Evolutionary conservation across 2,888 invertebrate genomes (phyloP).

Genomic region (Carterocephalus palaemon): DNA sequence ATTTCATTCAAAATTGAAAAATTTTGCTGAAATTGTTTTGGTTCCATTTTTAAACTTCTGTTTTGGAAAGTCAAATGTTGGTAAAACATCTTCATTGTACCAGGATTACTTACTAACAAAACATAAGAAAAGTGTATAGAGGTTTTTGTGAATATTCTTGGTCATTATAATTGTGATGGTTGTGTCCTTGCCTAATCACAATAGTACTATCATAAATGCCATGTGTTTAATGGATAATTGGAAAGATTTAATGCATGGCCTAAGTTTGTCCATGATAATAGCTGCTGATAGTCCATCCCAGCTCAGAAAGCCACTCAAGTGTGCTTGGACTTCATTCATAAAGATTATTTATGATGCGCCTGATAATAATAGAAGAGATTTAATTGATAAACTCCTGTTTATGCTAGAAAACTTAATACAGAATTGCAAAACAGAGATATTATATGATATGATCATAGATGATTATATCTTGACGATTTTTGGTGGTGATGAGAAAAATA

Average conservation of each 20-base stretch:
- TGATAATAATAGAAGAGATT: slow-evolving; percentile 48
- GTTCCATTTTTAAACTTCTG: slow-evolving; percentile 82
- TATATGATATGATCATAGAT: slow-evolving; percentile 37
- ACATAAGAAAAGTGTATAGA: slow-evolving; percentile 48
- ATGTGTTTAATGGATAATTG: slow-evolving; percentile 47
- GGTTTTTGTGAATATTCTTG: slow-evolving; percentile 56
- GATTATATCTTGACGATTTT: slow-evolving; percentile 34
- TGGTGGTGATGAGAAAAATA: slow-evolving; percentile 39
- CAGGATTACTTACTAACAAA: slow-evolving; percentile 44
- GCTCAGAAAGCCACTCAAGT: slow-evolving; percentile 42
- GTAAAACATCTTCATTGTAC: slow-evolving; percentile 38
- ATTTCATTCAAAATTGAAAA: slow-evolving; percentile 70
- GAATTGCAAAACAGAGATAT: slow-evolving; percentile 2
- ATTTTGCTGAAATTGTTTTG: slow-evolving; percentile 72
- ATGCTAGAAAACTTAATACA: slow-evolving; percentile 41
- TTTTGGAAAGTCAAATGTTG: slow-evolving; percentile 73
- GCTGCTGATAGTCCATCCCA: slow-evolving; percentile 33
- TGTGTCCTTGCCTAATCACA: slow-evolving; percentile 44
- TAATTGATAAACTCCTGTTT: slow-evolving; percentile 48
- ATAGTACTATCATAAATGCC: slow-evolving; percentile 45
- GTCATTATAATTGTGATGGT: slow-evolving; percentile 56
- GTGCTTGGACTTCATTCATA: slow-evolving; percentile 61
- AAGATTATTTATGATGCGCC: slow-evolving; percentile 48
- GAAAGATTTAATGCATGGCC: slow-evolving; percentile 50
- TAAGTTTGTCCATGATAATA: slow-evolving; percentile 44